Conservation (phyloP, 2,113 vertebrate genomes). For the Mustelus asterias region DNA sequence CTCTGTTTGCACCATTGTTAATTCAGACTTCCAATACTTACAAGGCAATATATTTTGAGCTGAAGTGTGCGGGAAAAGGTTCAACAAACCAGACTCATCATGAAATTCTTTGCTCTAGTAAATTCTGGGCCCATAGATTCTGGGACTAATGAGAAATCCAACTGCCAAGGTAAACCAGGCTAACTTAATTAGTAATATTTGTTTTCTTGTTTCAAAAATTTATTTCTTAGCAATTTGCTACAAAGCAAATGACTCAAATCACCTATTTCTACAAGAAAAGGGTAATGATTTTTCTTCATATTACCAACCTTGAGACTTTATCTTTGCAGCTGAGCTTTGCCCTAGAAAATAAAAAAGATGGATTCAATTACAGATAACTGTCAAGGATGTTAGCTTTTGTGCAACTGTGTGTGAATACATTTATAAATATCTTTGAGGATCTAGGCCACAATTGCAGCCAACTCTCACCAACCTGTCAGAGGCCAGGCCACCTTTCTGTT, state of each 20-base stretch:
- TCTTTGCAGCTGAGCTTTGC: background rate
- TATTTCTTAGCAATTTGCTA: background rate
- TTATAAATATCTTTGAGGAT: background rate
- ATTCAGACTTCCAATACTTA: too few relatives aligned
- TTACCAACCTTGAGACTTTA: background rate
- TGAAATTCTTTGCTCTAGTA: too few relatives aligned
- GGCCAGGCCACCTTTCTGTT: background rate
- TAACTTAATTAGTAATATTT: background rate
- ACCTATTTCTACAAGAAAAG: background rate
- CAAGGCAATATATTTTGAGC: too few relatives aligned
- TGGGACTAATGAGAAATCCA: background rate
- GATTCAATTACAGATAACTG: background rate
- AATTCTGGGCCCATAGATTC: background rate
- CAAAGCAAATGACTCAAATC: background rate
- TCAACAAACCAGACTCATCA: too few relatives aligned
- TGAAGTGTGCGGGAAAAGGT: too few relatives aligned
- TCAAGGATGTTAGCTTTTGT: background rate
- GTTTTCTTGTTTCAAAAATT: background rate
- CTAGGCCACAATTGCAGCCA: background rate
- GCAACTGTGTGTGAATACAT: background rate
- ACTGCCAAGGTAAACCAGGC: background rate
- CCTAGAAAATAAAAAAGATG: constrained; percentile 3
- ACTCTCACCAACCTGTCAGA: background rate
- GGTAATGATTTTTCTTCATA: background rate
- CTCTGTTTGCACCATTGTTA: too few relatives aligned